Conservation (phyloP, 64 coral and sea anemone species). For the Montipora sp. region DNA sequence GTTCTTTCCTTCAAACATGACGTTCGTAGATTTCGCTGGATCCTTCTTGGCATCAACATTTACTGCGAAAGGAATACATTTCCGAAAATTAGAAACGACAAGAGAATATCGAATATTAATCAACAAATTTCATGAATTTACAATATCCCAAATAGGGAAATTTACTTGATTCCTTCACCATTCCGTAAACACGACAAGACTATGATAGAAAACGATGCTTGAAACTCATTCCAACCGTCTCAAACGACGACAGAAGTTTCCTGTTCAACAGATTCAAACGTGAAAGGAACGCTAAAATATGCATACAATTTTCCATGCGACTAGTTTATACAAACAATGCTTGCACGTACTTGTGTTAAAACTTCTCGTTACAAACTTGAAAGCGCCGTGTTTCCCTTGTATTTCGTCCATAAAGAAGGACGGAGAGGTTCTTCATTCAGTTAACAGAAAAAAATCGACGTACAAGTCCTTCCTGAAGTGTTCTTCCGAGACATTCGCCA, state of each 20-base stretch:
- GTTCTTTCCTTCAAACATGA: conserved; percentile 99
- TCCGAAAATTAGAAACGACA: conserved; percentile 83
- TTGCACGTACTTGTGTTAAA: conserved; percentile 88
- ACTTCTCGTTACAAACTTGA: conserved; percentile 84
- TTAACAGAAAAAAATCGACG: conserved; percentile 9
- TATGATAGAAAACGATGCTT: conserved; percentile 56
- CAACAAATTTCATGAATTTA: conserved; percentile 78
- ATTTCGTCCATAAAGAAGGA: conserved; percentile 90
- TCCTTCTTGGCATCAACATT: conserved; percentile 90
- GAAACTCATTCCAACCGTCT: conserved; percentile 45
- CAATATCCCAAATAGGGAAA: conserved; percentile 79
- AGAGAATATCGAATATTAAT: conserved; percentile 85
- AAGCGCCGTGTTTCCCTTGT: conserved; percentile 79
- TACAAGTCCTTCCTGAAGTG: conserved; percentile 32
- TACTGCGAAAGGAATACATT: conserved; percentile 87
- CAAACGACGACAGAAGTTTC: conserved; percentile 68
- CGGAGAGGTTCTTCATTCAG: conserved; percentile 39
- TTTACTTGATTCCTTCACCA: conserved; percentile 77
- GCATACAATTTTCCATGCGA: conserved; percentile 99
- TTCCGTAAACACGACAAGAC: conserved; percentile 39
- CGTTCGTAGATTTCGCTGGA: conserved; percentile 62
- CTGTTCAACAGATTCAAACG: conserved; percentile 77
- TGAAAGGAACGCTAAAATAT: conserved; percentile 97
- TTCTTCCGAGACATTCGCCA: conserved; percentile 79
- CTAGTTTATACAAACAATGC: conserved; percentile 99